A percentile compares a stretch with the other conserved stretches of the same genome.
These are phyloP conservation scores for Blennius ocellaris DNA, from an alignment of 2,113 vertebrate species.

Conservation along the genomic window DNA sequence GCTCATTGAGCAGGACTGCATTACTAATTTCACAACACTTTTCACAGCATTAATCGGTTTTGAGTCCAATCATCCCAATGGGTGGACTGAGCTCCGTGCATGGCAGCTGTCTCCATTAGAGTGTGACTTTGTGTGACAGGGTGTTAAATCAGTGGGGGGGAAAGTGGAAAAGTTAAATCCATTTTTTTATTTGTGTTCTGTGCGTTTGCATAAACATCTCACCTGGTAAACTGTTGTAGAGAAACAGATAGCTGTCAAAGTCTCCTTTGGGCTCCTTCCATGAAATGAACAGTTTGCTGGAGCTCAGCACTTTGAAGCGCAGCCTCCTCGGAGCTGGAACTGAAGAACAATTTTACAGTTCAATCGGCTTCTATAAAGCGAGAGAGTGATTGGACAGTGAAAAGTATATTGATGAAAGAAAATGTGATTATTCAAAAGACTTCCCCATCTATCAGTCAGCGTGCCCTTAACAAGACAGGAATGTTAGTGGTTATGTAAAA, in stretches of 20 bases:
- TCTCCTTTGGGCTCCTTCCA: conserved; percentile 85
- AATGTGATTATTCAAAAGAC: conserved; percentile 11
- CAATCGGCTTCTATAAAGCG: conserved; percentile 15
- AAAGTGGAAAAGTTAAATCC: too few relatives aligned
- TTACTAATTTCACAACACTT: too few relatives aligned
- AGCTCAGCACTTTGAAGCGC: conserved; percentile 80
- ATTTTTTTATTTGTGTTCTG: conserved; percentile 6
- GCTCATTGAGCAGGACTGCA: too few relatives aligned
- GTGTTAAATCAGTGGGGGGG: too few relatives aligned
- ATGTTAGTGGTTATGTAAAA: conserved; percentile 3
- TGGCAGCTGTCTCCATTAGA: too few relatives aligned
- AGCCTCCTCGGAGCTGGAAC: conserved; percentile 80
- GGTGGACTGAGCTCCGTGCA: too few relatives aligned
- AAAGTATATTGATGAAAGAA: conserved; percentile 14
- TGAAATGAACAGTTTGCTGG: conserved; percentile 75
- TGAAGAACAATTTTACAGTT: conserved; percentile 66
- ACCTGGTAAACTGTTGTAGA: conserved; percentile 81
- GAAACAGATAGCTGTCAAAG: conserved; percentile 82
- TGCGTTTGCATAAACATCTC: conserved; percentile 31
- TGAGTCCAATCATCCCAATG: too few relatives aligned
- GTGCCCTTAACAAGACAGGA: conserved; percentile 5
- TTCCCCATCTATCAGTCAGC: conserved; percentile 17
- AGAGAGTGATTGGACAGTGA: background rate
- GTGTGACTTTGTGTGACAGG: too few relatives aligned
- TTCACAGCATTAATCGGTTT: too few relatives aligned